These are phyloP conservation scores for Solea senegalensis DNA, from an alignment of 2,113 vertebrate species.

Conservation along the genomic window DNA sequence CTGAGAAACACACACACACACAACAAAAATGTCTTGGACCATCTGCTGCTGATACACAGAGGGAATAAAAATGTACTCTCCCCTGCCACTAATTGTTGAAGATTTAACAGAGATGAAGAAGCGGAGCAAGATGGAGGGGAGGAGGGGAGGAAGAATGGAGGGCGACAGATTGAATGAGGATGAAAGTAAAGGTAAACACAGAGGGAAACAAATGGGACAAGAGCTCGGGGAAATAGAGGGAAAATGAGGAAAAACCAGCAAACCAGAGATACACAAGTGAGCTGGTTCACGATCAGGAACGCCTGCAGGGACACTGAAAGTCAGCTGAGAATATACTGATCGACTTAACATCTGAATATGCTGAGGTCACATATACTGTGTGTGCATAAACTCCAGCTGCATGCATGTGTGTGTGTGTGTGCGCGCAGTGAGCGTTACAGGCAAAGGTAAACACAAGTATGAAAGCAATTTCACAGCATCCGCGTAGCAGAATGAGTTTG, in stretches of 20 bases:
- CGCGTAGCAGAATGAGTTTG: constrained; percentile 49
- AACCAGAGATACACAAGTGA: not conserved
- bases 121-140: not conserved
- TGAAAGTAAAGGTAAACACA: not conserved
- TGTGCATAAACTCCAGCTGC: not conserved
- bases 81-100: constrained; percentile 8
- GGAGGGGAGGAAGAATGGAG: not conserved
- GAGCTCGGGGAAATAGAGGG: not conserved
- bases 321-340: not conserved
- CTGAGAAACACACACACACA: no score
- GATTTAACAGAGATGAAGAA: constrained; percentile 20
- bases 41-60: not conserved
- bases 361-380: not conserved
- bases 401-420: not conserved
- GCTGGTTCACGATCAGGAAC: constrained; percentile 17
- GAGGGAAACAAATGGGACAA: not conserved
- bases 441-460: constrained; percentile 47
- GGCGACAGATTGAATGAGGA: not conserved
- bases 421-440: constrained; percentile 6
- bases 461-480: constrained; percentile 68
- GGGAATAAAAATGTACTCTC: constrained; percentile 13
- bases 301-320: constrained; percentile 24
- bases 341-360: constrained; percentile 11
- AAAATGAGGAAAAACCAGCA: not conserved
- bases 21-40: not conserved